Percentiles rank a stretch among this genome's conserved stretches.
phyloP scores from a whole-genome alignment of 2,888 invertebrate species.

The Idaea straminata region DNA sequence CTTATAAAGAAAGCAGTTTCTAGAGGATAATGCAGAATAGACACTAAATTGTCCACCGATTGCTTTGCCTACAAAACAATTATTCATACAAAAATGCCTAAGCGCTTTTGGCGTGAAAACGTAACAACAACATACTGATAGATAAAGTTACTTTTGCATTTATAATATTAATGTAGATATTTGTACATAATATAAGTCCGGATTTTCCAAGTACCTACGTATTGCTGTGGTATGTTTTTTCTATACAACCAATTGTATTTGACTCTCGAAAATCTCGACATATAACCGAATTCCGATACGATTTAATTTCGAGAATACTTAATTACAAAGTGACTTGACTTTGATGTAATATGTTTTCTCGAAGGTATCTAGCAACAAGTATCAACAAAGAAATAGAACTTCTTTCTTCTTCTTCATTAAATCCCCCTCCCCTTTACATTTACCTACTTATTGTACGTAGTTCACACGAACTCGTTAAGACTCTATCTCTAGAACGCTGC shows the following conservation, averaged over 20 bases:
- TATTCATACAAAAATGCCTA: no score
- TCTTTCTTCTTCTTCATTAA: background rate
- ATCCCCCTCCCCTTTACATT: background rate
- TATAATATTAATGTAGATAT: background rate
- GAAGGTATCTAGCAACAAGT: no score
- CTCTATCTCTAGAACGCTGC: background rate
- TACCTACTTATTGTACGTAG: background rate
- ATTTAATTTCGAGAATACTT: no score
- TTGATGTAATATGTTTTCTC: no score
- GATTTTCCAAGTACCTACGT: no score
- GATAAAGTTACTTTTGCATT: background rate
- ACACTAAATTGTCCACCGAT: background rate
- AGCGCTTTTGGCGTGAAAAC: no score
- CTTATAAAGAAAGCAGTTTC: background rate
- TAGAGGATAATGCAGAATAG: background rate
- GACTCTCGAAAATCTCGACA: no score
- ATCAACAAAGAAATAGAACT: background rate
- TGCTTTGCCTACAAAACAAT: background rate
- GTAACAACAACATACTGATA: background rate
- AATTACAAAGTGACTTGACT: no score
- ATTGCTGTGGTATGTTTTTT: no score
- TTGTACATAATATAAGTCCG: no score
- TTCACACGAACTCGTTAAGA: background rate
- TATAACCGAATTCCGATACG: no score
- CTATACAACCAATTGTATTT: no score